phyloP scores from a whole-genome alignment of 1,140 invertebrate genomes.

The Pantala flavescens region DNA sequence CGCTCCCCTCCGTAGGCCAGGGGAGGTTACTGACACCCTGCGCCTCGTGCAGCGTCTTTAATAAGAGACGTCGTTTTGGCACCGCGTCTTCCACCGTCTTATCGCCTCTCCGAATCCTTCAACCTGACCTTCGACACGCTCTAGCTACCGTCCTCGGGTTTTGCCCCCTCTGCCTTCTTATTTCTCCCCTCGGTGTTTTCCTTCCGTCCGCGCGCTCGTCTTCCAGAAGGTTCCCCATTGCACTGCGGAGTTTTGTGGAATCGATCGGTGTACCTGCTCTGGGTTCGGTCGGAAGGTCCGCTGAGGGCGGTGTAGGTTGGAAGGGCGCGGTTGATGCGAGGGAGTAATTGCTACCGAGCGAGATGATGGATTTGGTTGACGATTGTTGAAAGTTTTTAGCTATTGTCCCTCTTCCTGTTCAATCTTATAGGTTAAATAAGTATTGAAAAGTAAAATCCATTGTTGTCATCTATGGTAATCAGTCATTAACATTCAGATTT shows the following conservation, averaged over 20 bases:
- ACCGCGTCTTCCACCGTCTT: not conserved
- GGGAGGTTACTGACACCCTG: not conserved
- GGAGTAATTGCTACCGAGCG: no score
- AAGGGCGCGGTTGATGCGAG: no score
- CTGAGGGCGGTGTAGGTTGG: no score
- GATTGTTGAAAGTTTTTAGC: no score
- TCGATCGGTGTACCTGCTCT: no score
- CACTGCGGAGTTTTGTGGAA: not conserved
- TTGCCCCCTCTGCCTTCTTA: not conserved
- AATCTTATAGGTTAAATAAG: no score
- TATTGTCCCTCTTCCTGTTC: no score
- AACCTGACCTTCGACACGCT: slow-evolving; percentile 3
- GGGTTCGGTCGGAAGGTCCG: no score
- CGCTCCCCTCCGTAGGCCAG: not conserved
- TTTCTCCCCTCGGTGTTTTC: not conserved
- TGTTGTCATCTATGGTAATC: no score
- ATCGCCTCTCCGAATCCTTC: not conserved
- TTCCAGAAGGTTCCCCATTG: not conserved
- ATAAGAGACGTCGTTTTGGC: not conserved
- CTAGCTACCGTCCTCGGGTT: not conserved
- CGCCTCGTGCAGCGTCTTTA: not conserved
- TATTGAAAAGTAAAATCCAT: no score
- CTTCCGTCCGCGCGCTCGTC: not conserved
- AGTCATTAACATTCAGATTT: no score
- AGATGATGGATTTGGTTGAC: no score